These are phyloP conservation scores for Eptatretus burgeri DNA, from an alignment of 2,113 vertebrate genomes.

Conservation along the genomic window DNA sequence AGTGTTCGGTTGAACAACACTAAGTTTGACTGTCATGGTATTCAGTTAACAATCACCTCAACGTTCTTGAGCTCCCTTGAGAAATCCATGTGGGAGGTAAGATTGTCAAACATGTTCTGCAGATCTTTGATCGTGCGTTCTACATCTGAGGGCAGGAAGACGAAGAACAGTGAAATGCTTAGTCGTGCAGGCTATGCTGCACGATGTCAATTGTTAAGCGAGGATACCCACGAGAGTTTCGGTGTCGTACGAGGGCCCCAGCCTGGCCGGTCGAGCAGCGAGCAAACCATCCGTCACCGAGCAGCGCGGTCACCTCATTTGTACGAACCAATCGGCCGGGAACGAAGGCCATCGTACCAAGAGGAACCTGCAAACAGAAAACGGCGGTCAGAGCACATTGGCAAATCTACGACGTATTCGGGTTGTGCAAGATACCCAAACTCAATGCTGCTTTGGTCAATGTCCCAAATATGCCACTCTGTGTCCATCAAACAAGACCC, in stretches of 20 bases:
- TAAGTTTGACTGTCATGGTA: no score
- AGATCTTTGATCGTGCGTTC: no score
- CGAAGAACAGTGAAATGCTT: no score
- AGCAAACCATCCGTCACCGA: slow-evolving; percentile 92
- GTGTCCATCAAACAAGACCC: slow-evolving; percentile 14
- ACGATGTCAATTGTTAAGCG: no score
- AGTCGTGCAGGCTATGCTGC: no score
- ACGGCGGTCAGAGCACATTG: not conserved
- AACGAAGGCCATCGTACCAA: slow-evolving; percentile 86
- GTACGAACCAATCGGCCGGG: slow-evolving; percentile 72
- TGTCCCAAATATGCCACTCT: slow-evolving; percentile 15
- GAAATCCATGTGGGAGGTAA: no score
- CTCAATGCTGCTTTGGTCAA: slow-evolving; percentile 14
- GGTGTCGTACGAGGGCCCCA: slow-evolving; percentile 42
- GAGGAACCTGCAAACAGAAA: slow-evolving; percentile 38
- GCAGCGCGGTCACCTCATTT: slow-evolving; percentile 64
- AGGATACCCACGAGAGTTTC: slow-evolving; percentile 13
- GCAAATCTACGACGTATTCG: not conserved
- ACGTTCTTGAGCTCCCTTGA: no score
- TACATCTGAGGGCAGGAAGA: no score
- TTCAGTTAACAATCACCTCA: no score
- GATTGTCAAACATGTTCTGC: no score
- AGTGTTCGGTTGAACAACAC: no score
- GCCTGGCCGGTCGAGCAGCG: slow-evolving; percentile 84
- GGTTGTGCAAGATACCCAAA: not conserved